Conservation (phyloP, 2,113 vertebrate species). For the Phyllopteryx taeniolatus region DNA sequence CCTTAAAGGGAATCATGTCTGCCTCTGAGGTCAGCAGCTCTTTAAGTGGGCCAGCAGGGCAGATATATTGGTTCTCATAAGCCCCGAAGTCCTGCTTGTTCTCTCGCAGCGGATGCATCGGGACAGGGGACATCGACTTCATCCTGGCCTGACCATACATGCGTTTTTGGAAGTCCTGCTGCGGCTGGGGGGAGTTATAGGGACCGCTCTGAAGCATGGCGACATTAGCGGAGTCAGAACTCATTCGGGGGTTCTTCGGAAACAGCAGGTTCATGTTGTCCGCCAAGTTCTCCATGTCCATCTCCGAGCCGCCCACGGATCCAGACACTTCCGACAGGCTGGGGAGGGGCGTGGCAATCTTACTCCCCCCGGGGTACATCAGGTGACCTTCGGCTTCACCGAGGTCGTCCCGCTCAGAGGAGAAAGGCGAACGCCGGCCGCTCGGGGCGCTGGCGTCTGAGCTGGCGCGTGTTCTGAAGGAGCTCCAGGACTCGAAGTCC, state of each 20-base stretch:
- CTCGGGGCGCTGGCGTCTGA: slow-evolving; percentile 94
- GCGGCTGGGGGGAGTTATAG: slow-evolving; percentile 75
- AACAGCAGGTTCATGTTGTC: slow-evolving; percentile 94
- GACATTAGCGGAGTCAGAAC: slow-evolving; percentile 78
- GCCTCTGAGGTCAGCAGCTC: slow-evolving; percentile 87
- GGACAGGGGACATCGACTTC: slow-evolving; percentile 77
- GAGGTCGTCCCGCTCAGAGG: slow-evolving; percentile 88
- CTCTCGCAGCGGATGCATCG: slow-evolving; percentile 84
- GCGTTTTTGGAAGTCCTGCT: slow-evolving; percentile 85
- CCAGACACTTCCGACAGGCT: slow-evolving; percentile 89
- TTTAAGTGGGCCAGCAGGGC: slow-evolving; percentile 85
- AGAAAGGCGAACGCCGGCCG: slow-evolving; percentile 88
- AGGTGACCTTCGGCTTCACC: slow-evolving; percentile 86
- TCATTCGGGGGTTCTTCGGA: slow-evolving; percentile 75
- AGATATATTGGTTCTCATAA: slow-evolving; percentile 82
- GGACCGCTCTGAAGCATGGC: slow-evolving; percentile 83
- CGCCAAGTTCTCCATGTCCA: slow-evolving; percentile 88
- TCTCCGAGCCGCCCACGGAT: slow-evolving; percentile 78
- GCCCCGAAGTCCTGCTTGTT: slow-evolving; percentile 78
- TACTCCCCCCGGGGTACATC: slow-evolving; percentile 80
- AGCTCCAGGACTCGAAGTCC: slow-evolving; percentile 92
- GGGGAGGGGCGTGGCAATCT: slow-evolving; percentile 86
- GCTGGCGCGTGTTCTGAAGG: slow-evolving; percentile 89
- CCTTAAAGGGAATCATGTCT: slow-evolving; percentile 78
- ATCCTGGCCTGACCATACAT: slow-evolving; percentile 81